These are phyloP conservation scores for Lasioglossum marginatum DNA, from an alignment of 2,888 invertebrate species.

Conservation along the genomic window DNA sequence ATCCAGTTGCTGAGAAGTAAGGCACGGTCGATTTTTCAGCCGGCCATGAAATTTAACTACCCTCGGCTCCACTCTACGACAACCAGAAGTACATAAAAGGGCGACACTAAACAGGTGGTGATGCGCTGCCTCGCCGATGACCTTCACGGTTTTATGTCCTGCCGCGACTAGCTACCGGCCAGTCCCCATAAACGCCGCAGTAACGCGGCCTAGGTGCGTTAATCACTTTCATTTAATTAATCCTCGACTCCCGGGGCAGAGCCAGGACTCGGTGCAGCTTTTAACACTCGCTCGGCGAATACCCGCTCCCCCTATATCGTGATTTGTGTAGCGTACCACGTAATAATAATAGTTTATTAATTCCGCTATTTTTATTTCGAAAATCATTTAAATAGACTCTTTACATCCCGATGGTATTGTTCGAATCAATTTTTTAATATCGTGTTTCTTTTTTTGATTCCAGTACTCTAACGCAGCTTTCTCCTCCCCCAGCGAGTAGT, in stretches of 20 bases:
- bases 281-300: not conserved
- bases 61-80: not conserved
- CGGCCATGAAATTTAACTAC: not conserved
- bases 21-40: not conserved
- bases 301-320: not conserved
- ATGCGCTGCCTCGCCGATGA: not conserved
- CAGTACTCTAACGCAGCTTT: no score
- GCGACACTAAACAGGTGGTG: not conserved
- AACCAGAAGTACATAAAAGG: not conserved
- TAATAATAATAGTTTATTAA: not conserved
- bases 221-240: not conserved
- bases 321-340: not conserved
- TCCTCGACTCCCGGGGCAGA: not conserved
- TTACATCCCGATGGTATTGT: no score
- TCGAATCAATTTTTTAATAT: no score
- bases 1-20: not conserved
- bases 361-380: no score
- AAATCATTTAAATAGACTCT: no score
- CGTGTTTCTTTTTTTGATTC: no score
- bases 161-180: not conserved
- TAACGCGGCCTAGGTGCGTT: not conserved
- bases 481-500: no score
- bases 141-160: not conserved
- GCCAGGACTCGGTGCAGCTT: not conserved
- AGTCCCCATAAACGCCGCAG: not conserved